These are phyloP conservation scores for Drosophila mimica DNA, from an alignment of 2,888 invertebrate species.

Conservation along the genomic window DNA sequence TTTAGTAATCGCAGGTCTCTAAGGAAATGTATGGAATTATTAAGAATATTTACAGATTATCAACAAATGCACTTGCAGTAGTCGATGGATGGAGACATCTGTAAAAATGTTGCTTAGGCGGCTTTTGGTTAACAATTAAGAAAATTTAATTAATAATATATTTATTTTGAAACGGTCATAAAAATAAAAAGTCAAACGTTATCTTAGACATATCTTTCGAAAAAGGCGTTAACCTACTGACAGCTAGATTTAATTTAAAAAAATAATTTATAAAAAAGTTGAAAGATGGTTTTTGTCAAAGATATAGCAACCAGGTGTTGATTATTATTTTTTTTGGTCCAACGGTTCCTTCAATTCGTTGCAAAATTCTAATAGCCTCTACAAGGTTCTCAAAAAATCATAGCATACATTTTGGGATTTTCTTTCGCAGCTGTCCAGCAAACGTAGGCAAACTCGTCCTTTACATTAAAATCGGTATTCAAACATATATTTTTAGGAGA, in stretches of 20 bases:
- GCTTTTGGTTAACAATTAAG: background rate
- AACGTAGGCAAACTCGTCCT: background rate
- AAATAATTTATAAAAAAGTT: rapidly evolving
- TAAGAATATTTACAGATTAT: background rate
- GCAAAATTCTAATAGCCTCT: background rate
- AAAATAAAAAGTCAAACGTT: background rate
- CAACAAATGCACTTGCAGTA: background rate
- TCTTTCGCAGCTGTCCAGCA: background rate
- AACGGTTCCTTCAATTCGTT: background rate
- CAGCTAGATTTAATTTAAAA: rapidly evolving
- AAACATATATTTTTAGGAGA: slow-evolving; percentile 17
- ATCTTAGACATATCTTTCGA: background rate
- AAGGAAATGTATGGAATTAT: background rate
- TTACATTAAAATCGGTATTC: background rate
- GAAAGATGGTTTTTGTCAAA: background rate
- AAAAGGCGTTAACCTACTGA: background rate
- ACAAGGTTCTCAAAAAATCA: background rate
- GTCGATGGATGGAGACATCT: background rate
- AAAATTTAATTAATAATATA: background rate
- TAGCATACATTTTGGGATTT: background rate
- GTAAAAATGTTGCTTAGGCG: background rate
- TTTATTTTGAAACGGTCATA: background rate
- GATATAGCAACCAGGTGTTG: background rate
- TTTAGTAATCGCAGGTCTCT: background rate
- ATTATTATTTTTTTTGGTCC: too few species aligned